A percentile compares a stretch with the other conserved stretches of the same genome.
Conservation (phyloP, 2,888 invertebrate species). For the Rambutsinella grinnellia region DNA sequence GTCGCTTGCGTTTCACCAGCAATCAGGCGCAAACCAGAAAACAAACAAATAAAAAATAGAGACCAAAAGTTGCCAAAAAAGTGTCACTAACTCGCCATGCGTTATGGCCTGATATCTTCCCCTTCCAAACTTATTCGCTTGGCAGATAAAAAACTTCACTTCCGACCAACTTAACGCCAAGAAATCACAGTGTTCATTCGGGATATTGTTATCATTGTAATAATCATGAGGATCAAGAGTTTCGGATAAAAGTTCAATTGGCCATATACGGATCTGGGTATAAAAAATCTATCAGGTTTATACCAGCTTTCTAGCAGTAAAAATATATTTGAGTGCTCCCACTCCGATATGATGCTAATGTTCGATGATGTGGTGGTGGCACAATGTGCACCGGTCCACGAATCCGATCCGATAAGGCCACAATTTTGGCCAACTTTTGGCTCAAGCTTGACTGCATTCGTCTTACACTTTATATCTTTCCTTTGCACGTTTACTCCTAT, state of each 20-base stretch:
- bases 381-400: slow-evolving; percentile 34
- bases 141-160: too few relatives aligned
- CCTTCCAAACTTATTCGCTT: too few relatives aligned
- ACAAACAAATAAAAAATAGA: slow-evolving; percentile 16
- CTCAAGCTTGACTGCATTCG: slow-evolving; percentile 25
- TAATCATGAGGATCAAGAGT: too few relatives aligned
- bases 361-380: slow-evolving; percentile 30
- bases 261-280: too few relatives aligned
- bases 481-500: too few relatives aligned
- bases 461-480: slow-evolving; percentile 8
- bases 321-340: not conserved
- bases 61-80: slow-evolving; percentile 40
- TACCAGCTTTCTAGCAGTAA: slow-evolving; percentile 2
- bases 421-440: slow-evolving; percentile 55
- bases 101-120: too few relatives aligned
- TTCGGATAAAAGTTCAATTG: too few relatives aligned
- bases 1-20: slow-evolving; percentile 26
- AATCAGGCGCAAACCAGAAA: slow-evolving; percentile 25
- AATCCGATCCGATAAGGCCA: slow-evolving; percentile 55
- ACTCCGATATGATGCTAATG: slow-evolving; percentile 7
- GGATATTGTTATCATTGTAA: too few relatives aligned
- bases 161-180: too few relatives aligned
- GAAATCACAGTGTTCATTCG: too few relatives aligned
- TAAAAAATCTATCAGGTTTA: not conserved
- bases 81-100: too few relatives aligned